phyloP scores from a whole-genome alignment of 1,140 invertebrate species.

The Drosophila biarmipes region DNA sequence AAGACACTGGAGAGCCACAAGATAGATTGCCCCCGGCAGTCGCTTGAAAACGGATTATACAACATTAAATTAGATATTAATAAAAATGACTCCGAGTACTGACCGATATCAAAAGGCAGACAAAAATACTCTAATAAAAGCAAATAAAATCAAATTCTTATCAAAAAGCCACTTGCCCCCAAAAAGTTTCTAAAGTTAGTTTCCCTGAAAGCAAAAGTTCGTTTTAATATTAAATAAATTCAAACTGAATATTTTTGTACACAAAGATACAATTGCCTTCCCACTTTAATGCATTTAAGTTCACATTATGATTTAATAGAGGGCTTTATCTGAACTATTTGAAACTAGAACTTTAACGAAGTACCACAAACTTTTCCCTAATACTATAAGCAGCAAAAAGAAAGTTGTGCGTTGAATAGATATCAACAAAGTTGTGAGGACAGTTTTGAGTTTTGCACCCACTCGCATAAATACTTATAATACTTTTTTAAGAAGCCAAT shows the following conservation, averaged over 20 bases:
- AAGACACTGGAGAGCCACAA: slow-evolving; percentile 2
- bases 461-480: slow-evolving; percentile 4
- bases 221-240: background rate
- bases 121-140: background rate
- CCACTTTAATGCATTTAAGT: background rate
- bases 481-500: slow-evolving; percentile 20
- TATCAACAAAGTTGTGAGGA: slow-evolving; percentile 27
- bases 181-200: background rate
- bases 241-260: background rate
- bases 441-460: slow-evolving; percentile 13
- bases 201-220: background rate
- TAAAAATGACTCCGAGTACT: background rate
- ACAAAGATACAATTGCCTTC: background rate
- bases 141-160: background rate
- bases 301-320: slow-evolving; percentile 12
- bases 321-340: slow-evolving; percentile 9
- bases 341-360: slow-evolving; percentile 17
- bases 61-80: slow-evolving; percentile 4
- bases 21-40: slow-evolving; percentile 8
- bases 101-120: background rate
- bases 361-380: slow-evolving; percentile 8
- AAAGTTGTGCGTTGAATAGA: slow-evolving; percentile 23
- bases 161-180: background rate
- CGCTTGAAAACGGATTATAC: background rate
- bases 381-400: slow-evolving; percentile 8